phyloP scores from a whole-genome alignment of 1,140 invertebrate species.

The Spodoptera litura region DNA sequence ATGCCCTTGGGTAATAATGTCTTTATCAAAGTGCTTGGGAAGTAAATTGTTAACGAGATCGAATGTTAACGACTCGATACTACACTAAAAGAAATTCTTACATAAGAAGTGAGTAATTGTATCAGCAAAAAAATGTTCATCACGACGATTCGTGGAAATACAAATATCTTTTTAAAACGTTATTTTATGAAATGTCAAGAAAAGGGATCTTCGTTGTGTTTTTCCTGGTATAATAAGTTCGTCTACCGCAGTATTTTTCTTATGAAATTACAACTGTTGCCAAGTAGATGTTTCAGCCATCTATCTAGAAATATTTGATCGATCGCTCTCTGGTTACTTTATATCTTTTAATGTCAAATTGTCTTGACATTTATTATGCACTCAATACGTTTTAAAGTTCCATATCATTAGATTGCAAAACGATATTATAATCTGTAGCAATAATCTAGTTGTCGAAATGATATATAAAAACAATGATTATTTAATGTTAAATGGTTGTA shows the following conservation, averaged over 20 bases:
- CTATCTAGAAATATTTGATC: too few species aligned
- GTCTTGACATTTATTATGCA: too few species aligned
- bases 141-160: not conserved
- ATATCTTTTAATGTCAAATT: too few species aligned
- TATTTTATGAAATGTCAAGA: not conserved
- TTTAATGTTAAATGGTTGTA: not conserved
- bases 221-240: not conserved
- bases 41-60: not conserved
- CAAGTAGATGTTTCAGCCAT: too few species aligned
- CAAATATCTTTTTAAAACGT: conserved; percentile 4
- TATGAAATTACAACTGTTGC: not conserved
- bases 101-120: too few species aligned
- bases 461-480: conserved; percentile 5
- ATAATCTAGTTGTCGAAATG: not conserved
- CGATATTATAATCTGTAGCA: not conserved
- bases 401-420: conserved; percentile 1
- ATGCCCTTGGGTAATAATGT: conserved; percentile 22
- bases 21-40: not conserved
- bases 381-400: not conserved
- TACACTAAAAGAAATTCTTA: too few species aligned
- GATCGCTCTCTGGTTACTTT: too few species aligned
- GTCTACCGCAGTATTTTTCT: not conserved
- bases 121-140: not conserved
- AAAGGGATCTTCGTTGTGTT: not conserved
- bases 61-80: not conserved